Percentiles rank a stretch among this genome's conserved stretches.
These are phyloP conservation scores for Psittacara wagleri DNA, from an alignment of 2,113 vertebrate genomes.

Conservation along the genomic window DNA sequence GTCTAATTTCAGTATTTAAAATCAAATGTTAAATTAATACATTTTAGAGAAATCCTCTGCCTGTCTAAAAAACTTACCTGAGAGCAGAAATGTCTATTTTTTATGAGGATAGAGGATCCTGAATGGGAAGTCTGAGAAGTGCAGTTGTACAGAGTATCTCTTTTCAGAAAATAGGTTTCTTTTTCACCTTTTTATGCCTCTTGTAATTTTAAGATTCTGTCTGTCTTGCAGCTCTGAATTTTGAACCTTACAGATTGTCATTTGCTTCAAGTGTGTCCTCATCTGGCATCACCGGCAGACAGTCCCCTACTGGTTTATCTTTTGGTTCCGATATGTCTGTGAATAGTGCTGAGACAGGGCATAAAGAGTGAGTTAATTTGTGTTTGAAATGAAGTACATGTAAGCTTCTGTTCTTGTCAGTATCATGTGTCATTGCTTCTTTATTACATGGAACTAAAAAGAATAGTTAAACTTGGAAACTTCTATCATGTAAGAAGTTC, in stretches of 20 bases:
- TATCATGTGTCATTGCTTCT: background rate
- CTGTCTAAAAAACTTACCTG: background rate
- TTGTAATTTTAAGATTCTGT: constrained; percentile 23
- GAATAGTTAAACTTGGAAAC: background rate
- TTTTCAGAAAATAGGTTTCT: background rate
- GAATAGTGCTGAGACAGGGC: constrained; percentile 82
- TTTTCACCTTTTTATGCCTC: background rate
- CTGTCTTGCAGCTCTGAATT: constrained; percentile 83
- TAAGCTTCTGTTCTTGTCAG: background rate
- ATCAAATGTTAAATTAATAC: background rate
- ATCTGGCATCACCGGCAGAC: constrained; percentile 83
- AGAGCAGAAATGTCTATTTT: background rate
- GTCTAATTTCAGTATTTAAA: background rate
- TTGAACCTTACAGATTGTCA: constrained; percentile 90
- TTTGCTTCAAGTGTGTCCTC: constrained; percentile 83
- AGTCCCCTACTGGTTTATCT: constrained; percentile 90
- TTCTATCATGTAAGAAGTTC: background rate
- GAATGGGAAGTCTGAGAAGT: background rate
- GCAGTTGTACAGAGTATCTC: background rate
- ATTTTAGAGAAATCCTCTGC: background rate
- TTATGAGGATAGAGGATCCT: background rate
- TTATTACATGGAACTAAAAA: background rate
- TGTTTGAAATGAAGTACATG: background rate
- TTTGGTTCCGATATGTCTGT: constrained; percentile 88
- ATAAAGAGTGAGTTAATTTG: constrained; percentile 83